A percentile compares a stretch with the other conserved stretches of the same genome.
phyloP scores from a whole-genome alignment of 2,888 invertebrate genomes.

The Melolontha melolontha region DNA sequence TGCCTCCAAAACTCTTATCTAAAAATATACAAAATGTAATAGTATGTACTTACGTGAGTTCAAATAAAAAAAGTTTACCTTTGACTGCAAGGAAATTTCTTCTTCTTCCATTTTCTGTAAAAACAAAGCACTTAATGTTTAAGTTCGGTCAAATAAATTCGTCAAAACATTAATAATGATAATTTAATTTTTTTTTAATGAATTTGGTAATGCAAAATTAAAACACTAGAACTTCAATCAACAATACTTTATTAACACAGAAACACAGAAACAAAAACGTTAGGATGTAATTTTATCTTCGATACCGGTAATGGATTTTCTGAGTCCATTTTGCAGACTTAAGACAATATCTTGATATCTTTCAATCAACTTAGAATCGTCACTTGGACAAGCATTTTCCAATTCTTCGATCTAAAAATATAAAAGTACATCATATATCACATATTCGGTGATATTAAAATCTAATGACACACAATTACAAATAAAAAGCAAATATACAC shows the following conservation, averaged over 20 bases:
- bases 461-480: no score
- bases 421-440: no score
- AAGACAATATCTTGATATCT: constrained; percentile 1
- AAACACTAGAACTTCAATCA: no score
- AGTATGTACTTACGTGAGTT: constrained; percentile 5
- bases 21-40: neutral
- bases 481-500: neutral
- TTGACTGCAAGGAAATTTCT: neutral
- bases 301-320: constrained; percentile 23
- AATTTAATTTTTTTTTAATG: no score
- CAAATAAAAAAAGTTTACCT: constrained; percentile 3
- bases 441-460: no score
- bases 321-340: neutral
- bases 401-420: no score
- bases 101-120: constrained; percentile 24
- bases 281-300: constrained; percentile 11
- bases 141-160: no score
- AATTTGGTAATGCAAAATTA: no score
- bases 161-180: no score
- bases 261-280: neutral
- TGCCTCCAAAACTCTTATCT: constrained; percentile 46
- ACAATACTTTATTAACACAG: neutral
- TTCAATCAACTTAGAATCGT: neutral
- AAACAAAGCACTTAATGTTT: constrained; percentile 12
- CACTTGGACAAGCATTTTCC: no score